Conservation (phyloP, 1,140 invertebrate species). For the silkworm (Bombyx mori) region ASM3026992v2 NC_085117.1:11754501-11755000, state of each 20-base stretch:
- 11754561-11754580: slow-evolving; percentile 32
- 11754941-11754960: slow-evolving; percentile 26
- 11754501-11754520: slow-evolving; percentile 56
- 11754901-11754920: slow-evolving; percentile 32
- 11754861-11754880: slow-evolving; percentile 12
- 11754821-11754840: too few species aligned
- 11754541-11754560: slow-evolving; percentile 32
- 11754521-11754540: slow-evolving; percentile 33
- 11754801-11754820: too few species aligned
- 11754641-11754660: slow-evolving; percentile 19
- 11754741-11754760: not conserved
- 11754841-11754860: slow-evolving; percentile 22
- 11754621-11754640: slow-evolving; percentile 10
- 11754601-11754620: slow-evolving; percentile 22
- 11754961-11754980: slow-evolving; percentile 20
- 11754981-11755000: slow-evolving; percentile 8
- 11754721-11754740: slow-evolving; percentile 20
- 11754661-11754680: slow-evolving; percentile 16
- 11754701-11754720: slow-evolving; percentile 21
- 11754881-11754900: slow-evolving; percentile 24
- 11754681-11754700: slow-evolving; percentile 17
- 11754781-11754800: too few species aligned
- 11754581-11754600: slow-evolving; percentile 40
- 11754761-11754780: too few species aligned
- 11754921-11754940: slow-evolving; percentile 26